Conservation (phyloP, 1,140 invertebrate genomes). For the Sesamia nonagrioides region DNA sequence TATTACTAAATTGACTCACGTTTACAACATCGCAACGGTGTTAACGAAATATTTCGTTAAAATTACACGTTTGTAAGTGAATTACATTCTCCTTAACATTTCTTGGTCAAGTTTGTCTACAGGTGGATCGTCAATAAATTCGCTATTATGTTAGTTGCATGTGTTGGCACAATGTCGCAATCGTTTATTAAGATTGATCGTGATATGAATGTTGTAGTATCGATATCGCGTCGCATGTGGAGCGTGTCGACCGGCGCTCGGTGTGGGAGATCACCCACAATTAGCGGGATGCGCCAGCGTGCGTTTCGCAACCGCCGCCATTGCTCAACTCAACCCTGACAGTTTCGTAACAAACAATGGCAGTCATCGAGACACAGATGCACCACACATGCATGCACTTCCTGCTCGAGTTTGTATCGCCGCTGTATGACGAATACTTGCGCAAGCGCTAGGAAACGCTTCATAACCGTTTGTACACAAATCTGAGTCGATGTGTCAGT, state of each 20-base stretch:
- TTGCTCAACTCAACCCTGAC: conserved; percentile 86
- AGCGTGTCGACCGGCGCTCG: conserved; percentile 34
- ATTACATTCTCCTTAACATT: conserved; percentile 60
- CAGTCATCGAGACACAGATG: conserved; percentile 77
- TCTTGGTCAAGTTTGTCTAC: conserved; percentile 68
- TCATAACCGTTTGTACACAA: conserved; percentile 68
- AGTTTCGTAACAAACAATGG: conserved; percentile 86
- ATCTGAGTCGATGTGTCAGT: conserved; percentile 70
- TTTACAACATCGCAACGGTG: conserved; percentile 68
- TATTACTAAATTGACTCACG: conserved; percentile 72
- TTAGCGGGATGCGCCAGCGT: conserved; percentile 79
- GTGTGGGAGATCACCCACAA: conserved; percentile 80
- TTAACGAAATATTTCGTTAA: conserved; percentile 68
- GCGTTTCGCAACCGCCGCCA: conserved; percentile 76
- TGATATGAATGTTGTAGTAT: conserved; percentile 1
- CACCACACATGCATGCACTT: conserved; percentile 85
- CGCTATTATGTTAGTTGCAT: conserved; percentile 1
- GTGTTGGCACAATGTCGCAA: conserved; percentile 10
- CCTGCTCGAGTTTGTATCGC: conserved; percentile 83
- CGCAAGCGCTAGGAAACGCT: conserved; percentile 74
- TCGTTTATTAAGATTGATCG: conserved; percentile 23
- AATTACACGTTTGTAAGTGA: conserved; percentile 67
- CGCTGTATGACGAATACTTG: conserved; percentile 74
- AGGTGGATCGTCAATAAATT: conserved; percentile 46
- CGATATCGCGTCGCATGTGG: conserved; percentile 2